Evolutionary conservation across 2,113 vertebrate species (phyloP).

Genomic region (Pica pica): DNA sequence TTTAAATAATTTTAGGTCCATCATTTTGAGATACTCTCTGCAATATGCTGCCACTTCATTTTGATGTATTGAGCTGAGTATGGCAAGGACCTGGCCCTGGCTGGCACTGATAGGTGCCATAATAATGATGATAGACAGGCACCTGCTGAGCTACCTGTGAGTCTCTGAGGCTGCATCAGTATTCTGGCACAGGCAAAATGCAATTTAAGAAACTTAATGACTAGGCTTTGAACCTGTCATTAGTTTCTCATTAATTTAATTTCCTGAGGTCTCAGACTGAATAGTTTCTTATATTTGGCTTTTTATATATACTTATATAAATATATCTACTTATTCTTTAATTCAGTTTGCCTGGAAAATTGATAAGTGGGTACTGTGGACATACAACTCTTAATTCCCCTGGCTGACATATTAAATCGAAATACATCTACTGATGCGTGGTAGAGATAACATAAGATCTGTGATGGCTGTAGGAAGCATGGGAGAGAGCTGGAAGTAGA

Average conservation of each 20-base stretch:
- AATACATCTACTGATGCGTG: background rate
- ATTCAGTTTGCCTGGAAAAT: background rate
- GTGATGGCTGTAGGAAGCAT: background rate
- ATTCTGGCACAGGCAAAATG: background rate
- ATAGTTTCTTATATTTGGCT: background rate
- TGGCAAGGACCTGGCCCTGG: background rate
- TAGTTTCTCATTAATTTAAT: background rate
- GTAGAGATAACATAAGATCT: background rate
- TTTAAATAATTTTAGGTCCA: background rate
- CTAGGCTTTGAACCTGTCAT: background rate
- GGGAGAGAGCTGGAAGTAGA: background rate
- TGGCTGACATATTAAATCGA: rapidly evolving
- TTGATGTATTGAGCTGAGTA: background rate
- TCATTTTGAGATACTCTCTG: background rate
- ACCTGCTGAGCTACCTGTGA: background rate
- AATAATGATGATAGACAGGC: background rate
- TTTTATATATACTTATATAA: background rate
- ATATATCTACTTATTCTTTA: background rate
- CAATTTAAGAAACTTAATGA: background rate
- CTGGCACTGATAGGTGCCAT: background rate
- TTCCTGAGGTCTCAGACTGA: background rate
- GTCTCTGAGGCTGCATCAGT: background rate
- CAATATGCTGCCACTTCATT: background rate
- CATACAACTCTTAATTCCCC: background rate
- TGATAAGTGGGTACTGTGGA: background rate